Evolutionary conservation across 2,797 vertebrate species (phyloP).

Genomic region (Acrossocheilus wenchowensis): DNA sequence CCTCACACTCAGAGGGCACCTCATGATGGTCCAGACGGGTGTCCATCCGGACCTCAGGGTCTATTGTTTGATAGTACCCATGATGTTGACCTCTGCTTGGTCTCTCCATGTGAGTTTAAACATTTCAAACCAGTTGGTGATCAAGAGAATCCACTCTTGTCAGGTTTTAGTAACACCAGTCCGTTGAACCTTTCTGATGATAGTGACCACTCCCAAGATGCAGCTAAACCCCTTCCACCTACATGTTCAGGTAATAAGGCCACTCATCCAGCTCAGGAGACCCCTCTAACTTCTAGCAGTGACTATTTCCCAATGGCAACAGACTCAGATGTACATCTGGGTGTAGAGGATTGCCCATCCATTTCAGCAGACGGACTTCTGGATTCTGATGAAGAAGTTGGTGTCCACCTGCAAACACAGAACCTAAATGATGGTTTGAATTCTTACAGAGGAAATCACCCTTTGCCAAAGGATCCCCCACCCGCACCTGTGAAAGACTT

Average conservation of each 20-base stretch:
- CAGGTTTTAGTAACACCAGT: conserved; percentile 67
- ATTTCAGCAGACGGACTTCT: conserved; percentile 83
- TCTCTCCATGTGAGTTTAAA: conserved; percentile 95
- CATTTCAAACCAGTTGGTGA: conserved; percentile 81
- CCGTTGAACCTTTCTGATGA: conserved; percentile 79
- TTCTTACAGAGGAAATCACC: conserved; percentile 60
- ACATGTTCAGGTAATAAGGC: conserved; percentile 29
- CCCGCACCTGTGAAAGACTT: conserved; percentile 85
- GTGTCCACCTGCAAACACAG: conserved; percentile 64
- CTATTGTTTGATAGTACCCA: conserved; percentile 82
- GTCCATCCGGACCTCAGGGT: conserved; percentile 65
- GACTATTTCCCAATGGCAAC: conserved; percentile 85
- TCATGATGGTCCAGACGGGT: conserved; percentile 72
- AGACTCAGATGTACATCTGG: conserved; percentile 81
- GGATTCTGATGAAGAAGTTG: conserved; percentile 87
- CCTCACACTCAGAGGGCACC: conserved; percentile 72
- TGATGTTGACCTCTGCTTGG: conserved; percentile 93
- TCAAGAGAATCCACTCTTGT: conserved; percentile 64
- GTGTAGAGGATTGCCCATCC: conserved; percentile 84
- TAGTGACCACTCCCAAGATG: conserved; percentile 83
- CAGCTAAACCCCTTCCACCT: conserved; percentile 60
- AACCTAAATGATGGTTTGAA: conserved; percentile 63
- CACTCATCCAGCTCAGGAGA: conserved; percentile 67
- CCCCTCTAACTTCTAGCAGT: conserved; percentile 83
- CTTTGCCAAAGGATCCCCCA: conserved; percentile 78